Base-by-base conservation (phyloP, 2,888 invertebrate species). In the Perithous albicinctus region DNA sequence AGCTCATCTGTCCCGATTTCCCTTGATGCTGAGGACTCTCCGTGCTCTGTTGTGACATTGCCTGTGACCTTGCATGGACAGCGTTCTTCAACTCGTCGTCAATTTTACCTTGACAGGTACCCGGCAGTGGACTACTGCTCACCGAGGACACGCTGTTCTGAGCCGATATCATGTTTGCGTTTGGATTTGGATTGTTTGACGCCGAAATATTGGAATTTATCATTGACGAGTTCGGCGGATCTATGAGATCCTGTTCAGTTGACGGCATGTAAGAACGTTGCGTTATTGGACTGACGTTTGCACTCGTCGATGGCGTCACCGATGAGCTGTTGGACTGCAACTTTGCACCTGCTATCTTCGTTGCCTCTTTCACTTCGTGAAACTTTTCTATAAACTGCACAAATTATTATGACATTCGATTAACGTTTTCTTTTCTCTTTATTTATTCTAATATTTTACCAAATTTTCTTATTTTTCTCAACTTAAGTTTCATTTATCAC, bases 281-380 rank as follows among this genome's bases (percentile, higher is more conserved):
- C 74, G 96, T 96, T 84, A 97, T 96, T 8, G 97, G 98, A 90
- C 97, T 97, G 86, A 97, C 97, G 86, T 97, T 97, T 81, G 97
- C 97, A 89, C 97, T 97, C 54, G 97, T 97, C 23, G 97, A 96
- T 2, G 97, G 97, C 35, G 97, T 97, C 56, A 96, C 96, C 0
- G 96, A 96, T 26, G 95, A 95, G 77, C 95, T 95, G 89, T 94
- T 94, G 12, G 93, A 91, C 83, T 92, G 92, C 74, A 95, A 94
- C 91, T 96, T 96, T 77, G 95, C 94, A 85, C 95, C 95, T 75
- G 96, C 95, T 90, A 94, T 94, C 89, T 96, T 96, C 12, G 98
- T 98, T 48, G 98, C 97, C 93, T 99, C 99, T 93, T 99, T 99
- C 29, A 99, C 98, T 93, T 99, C 99, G 94, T 98, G 98, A 93